These are phyloP conservation scores for Rhagophthalmus giganteus DNA, from an alignment of 2,888 invertebrate species.

Conservation along the genomic window DNA sequence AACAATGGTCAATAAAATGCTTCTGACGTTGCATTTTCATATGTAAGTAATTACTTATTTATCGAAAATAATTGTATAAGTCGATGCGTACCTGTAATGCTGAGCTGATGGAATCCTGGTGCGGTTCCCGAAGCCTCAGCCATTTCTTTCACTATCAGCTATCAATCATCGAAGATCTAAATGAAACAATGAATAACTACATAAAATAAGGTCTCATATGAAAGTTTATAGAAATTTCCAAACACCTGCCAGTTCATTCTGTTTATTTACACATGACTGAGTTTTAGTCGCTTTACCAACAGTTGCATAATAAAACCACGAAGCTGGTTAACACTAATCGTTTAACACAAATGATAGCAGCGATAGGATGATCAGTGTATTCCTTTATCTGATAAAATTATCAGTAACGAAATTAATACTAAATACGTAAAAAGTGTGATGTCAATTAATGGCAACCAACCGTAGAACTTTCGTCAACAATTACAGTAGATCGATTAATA, in stretches of 20 bases:
- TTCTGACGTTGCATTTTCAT: no score
- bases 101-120: constrained; percentile 67
- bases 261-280: constrained; percentile 23
- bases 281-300: no score
- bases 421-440: constrained; percentile 12
- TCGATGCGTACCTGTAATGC: constrained; percentile 71
- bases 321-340: neutral
- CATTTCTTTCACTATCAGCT: constrained; percentile 30
- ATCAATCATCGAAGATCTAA: constrained; percentile 34
- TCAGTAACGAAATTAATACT: constrained; percentile 7
- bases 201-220: neutral
- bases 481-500: neutral
- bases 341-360: neutral
- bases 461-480: neutral
- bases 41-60: no score
- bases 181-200: neutral
- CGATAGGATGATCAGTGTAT: constrained; percentile 2
- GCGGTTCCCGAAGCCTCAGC: constrained; percentile 46
- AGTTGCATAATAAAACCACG: no score
- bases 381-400: constrained; percentile 17
- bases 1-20: no score
- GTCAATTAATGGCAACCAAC: constrained; percentile 16
- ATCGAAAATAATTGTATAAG: no score
- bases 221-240: neutral
- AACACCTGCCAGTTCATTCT: neutral